These are phyloP conservation scores for Drosophila repleta DNA, from an alignment of 1,140 invertebrate species.

Conservation along the genomic window DNA sequence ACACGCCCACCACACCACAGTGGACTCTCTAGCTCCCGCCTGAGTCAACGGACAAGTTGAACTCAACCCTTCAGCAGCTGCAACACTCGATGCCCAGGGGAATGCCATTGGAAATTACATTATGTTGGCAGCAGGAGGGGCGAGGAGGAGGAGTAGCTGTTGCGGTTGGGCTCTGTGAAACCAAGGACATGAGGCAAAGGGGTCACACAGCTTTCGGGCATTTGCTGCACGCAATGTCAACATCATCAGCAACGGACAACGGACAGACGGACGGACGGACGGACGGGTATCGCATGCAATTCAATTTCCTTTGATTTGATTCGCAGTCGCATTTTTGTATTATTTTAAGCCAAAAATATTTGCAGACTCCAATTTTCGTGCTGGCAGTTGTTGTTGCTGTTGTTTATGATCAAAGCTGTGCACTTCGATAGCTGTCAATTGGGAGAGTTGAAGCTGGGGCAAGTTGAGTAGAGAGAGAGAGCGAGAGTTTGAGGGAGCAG, in stretches of 20 bases:
- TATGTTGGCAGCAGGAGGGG: conserved; percentile 27
- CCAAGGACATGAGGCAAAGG: conserved; percentile 29
- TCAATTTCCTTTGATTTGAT: conserved; percentile 70
- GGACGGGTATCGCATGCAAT: conserved; percentile 57
- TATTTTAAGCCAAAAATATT: conserved; percentile 45
- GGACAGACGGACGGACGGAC: background rate
- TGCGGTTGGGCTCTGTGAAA: background rate
- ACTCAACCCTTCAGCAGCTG: conserved; percentile 36
- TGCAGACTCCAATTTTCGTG: background rate
- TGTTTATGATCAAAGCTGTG: too few relatives aligned
- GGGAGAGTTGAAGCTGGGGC: background rate
- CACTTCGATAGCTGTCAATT: background rate
- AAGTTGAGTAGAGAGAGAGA: too few relatives aligned
- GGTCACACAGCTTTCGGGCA: conserved; percentile 37
- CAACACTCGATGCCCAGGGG: conserved; percentile 31
- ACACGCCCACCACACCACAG: conserved; percentile 14
- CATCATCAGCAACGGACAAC: conserved; percentile 46
- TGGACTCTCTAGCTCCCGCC: background rate
- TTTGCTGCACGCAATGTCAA: conserved; percentile 79
- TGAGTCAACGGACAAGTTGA: conserved; percentile 13
- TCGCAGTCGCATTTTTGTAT: conserved; percentile 49
- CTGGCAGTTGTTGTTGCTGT: background rate
- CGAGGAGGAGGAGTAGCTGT: background rate
- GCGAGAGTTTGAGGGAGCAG: too few relatives aligned
- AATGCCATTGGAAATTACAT: conserved; percentile 65